Evolutionary conservation across 2,797 vertebrate genomes (phyloP).

Genomic region (Syngnathus acus): DNA sequence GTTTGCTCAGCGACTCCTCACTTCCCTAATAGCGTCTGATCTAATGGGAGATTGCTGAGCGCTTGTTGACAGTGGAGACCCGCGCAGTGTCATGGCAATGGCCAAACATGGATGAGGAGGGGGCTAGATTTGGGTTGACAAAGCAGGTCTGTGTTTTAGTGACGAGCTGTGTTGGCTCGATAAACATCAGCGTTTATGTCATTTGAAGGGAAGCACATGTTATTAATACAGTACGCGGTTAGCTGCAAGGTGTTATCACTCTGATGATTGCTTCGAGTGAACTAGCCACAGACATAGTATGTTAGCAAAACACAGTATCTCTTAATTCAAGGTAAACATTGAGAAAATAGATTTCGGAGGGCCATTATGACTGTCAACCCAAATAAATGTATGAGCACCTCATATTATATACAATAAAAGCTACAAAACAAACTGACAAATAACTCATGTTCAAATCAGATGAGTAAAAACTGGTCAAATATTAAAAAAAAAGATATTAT

Average conservation of each 20-base stretch:
- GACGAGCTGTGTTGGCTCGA: conserved; percentile 43
- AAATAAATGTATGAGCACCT: too few species aligned
- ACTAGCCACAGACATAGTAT: not conserved
- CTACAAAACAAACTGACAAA: too few species aligned
- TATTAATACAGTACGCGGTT: conserved; percentile 33
- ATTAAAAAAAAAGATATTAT: too few species aligned
- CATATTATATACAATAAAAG: too few species aligned
- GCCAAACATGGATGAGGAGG: conserved; percentile 37
- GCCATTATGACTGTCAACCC: too few species aligned
- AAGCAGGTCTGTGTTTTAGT: conserved; percentile 33
- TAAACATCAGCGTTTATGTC: conserved; percentile 40
- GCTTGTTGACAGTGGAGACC: conserved; percentile 53
- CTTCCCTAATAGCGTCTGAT: conserved; percentile 65
- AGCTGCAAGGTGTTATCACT: not conserved
- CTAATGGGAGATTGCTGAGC: conserved; percentile 59
- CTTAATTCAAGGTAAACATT: too few species aligned
- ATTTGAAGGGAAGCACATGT: conserved; percentile 23
- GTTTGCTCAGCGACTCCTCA: conserved; percentile 63
- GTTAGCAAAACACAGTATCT: too few species aligned
- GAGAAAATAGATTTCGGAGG: too few species aligned
- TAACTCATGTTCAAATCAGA: too few species aligned
- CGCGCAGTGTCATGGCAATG: conserved; percentile 49
- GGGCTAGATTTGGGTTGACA: conserved; percentile 26
- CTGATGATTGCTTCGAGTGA: not conserved
- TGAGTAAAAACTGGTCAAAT: too few species aligned